Conservation (phyloP, 2,113 vertebrate genomes). For the Neofelis nebulosa region DNA sequence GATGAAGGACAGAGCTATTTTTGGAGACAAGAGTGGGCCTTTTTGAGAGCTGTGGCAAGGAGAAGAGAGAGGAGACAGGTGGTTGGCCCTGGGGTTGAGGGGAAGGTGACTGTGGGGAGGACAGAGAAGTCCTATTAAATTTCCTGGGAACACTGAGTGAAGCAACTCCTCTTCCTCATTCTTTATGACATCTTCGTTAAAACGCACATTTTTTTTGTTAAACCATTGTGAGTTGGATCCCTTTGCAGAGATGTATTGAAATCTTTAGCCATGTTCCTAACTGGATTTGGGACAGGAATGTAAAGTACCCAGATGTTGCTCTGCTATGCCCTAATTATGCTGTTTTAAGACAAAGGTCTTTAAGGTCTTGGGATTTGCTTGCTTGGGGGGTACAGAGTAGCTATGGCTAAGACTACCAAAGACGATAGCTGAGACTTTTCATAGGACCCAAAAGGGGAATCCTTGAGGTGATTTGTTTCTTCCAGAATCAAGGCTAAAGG, state of each 20-base stretch:
- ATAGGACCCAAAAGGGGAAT: not conserved
- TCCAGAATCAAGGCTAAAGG: not conserved
- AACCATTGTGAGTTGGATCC: not conserved
- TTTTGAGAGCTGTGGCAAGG: not conserved
- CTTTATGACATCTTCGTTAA: not conserved
- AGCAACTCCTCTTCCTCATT: not conserved
- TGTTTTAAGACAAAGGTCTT: not conserved
- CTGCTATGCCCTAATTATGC: fast-evolving
- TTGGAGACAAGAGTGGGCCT: not conserved
- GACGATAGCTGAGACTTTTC: not conserved
- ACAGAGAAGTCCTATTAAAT: not conserved
- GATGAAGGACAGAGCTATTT: not conserved
- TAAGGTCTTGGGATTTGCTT: not conserved
- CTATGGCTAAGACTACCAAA: not conserved
- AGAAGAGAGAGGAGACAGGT: not conserved
- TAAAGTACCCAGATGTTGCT: not conserved
- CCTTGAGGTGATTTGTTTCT: not conserved
- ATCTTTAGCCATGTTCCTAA: not conserved
- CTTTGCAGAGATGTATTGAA: not conserved
- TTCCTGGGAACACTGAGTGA: not conserved
- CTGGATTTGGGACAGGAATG: not conserved
- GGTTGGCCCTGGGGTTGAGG: not conserved
- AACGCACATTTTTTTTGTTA: not conserved
- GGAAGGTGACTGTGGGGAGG: not conserved
- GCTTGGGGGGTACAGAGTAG: not conserved